Percentiles rank a stretch among this genome's conserved stretches.
Conservation (phyloP, 2,113 vertebrate species). For the Boulengeromyrus knoepffleri region DNA sequence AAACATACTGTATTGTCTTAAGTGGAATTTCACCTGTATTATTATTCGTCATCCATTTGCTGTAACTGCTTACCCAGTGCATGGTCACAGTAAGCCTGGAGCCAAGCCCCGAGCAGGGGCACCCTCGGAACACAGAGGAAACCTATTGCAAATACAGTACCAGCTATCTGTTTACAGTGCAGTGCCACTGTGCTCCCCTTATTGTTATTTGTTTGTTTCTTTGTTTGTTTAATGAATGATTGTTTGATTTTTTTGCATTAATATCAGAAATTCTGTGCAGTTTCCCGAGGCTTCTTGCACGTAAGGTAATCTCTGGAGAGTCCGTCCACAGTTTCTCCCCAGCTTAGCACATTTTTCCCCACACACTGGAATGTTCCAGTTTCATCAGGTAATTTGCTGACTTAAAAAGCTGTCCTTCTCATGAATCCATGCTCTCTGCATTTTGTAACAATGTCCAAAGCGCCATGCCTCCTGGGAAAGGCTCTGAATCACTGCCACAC, state of each 20-base stretch:
- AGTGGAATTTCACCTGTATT: background rate
- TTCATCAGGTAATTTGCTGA: background rate
- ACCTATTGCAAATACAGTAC: background rate
- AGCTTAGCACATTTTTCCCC: background rate
- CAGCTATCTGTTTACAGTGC: background rate
- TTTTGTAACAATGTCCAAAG: background rate
- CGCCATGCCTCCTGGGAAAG: background rate
- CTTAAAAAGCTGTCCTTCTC: background rate
- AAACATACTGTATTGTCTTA: background rate
- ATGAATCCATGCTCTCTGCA: background rate
- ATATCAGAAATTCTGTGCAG: background rate
- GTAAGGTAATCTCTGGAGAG: background rate
- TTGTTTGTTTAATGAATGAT: background rate
- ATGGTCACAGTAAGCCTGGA: background rate
- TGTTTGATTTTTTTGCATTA: background rate
- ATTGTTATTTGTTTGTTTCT: background rate
- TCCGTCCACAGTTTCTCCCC: background rate
- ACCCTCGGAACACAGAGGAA: background rate
- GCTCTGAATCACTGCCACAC: background rate
- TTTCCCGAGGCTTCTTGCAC: background rate
- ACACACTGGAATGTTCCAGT: background rate
- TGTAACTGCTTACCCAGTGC: background rate
- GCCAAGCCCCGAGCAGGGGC: background rate
- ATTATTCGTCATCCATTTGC: background rate
- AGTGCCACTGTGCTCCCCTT: background rate